Percentiles rank a stretch among this genome's conserved stretches.
Evolutionary conservation across 2,888 invertebrate species (phyloP).

Genomic region (Drosophila sordidula): DNA sequence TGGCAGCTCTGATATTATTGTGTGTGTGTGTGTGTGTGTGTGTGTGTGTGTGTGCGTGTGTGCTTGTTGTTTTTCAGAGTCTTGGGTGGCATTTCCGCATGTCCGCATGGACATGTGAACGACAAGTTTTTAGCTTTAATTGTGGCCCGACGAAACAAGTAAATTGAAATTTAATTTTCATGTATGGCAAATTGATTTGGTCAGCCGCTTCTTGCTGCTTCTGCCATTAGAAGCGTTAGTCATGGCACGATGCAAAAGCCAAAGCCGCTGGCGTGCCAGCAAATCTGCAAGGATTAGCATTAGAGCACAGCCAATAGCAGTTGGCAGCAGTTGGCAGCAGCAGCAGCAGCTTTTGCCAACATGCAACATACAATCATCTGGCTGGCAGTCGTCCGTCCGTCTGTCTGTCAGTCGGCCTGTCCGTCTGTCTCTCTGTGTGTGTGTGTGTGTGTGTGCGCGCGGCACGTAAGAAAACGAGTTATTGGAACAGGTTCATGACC

Average conservation of each 20-base stretch:
- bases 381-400: conserved; percentile 31
- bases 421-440: conserved; percentile 14
- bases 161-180: conserved; percentile 77
- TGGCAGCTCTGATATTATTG: conserved; percentile 12
- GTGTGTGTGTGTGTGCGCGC: conserved; percentile 35
- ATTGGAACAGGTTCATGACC: conserved; percentile 84
- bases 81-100: conserved; percentile 51
- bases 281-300: conserved; percentile 72
- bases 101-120: conserved; percentile 7
- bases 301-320: conserved; percentile 31
- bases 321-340: background rate
- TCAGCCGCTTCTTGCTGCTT: conserved; percentile 30
- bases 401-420: conserved; percentile 16
- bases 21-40: conserved; percentile 29
- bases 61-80: conserved; percentile 14
- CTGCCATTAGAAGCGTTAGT: conserved; percentile 66
- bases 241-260: conserved; percentile 54
- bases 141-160: conserved; percentile 25
- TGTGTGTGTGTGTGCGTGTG: conserved; percentile 28
- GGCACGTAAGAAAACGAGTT: conserved; percentile 82
- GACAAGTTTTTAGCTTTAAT: conserved; percentile 50
- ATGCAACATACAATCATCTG: conserved; percentile 79
- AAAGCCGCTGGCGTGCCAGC: conserved; percentile 36
- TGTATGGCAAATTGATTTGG: conserved; percentile 76
- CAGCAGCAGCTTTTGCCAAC: conserved; percentile 40